A percentile compares a stretch with the other conserved stretches of the same genome.
phyloP scores from a whole-genome alignment of 2,797 vertebrate genomes.

The Pogoniulus pusillus region DNA sequence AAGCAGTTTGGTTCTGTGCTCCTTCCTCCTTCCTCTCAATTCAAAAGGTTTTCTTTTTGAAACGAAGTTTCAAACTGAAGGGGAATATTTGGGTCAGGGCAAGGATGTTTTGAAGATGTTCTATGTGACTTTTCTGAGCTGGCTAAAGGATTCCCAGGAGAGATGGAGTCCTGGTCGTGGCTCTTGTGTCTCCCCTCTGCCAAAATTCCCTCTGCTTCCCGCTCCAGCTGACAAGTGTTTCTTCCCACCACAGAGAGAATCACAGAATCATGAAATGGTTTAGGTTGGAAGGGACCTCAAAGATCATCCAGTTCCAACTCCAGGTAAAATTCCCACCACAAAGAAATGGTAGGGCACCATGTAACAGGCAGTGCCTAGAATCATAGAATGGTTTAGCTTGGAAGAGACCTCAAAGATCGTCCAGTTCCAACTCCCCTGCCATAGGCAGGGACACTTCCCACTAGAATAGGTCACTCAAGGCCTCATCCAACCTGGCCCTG shows the following conservation, averaged over 20 bases:
- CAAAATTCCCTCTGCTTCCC: background rate
- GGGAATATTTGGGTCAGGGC: background rate
- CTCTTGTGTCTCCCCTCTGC: background rate
- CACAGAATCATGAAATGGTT: no score
- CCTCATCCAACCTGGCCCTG: no score
- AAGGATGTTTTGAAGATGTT: background rate
- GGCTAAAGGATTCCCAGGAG: background rate
- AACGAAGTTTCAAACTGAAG: background rate
- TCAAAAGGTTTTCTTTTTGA: background rate
- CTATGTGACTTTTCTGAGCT: background rate
- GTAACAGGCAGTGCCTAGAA: no score
- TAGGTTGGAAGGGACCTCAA: no score
- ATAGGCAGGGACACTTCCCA: no score
- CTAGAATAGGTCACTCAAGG: no score
- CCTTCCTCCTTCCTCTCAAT: background rate
- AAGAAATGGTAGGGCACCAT: no score
- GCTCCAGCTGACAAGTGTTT: background rate
- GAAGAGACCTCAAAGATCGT: no score
- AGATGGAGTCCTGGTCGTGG: background rate
- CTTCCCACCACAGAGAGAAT: background rate
- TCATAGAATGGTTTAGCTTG: no score
- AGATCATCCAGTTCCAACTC: no score
- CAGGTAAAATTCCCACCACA: no score
- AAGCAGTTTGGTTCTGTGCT: background rate
- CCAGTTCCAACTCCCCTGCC: no score